phyloP scores from a whole-genome alignment of 2,888 invertebrate species.

The Melipona beecheii region DNA sequence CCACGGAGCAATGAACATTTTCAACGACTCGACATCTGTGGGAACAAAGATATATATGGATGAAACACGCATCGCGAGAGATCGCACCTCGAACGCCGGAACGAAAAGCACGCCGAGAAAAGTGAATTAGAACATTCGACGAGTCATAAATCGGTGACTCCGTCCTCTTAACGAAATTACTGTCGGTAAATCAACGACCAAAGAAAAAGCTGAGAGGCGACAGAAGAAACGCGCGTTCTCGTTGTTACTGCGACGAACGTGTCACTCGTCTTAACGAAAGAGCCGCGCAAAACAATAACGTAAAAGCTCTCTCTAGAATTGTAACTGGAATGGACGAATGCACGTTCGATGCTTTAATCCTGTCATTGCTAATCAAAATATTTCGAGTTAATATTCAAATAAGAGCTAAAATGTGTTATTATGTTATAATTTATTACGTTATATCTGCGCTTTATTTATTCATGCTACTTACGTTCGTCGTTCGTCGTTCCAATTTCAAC shows the following conservation, averaged over 20 bases:
- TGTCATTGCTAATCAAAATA: slow-evolving; percentile 17
- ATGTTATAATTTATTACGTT: background rate
- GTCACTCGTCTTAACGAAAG: slow-evolving; percentile 46
- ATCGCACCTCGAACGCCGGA: slow-evolving; percentile 35
- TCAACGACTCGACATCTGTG: slow-evolving; percentile 31
- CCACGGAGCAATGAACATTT: slow-evolving; percentile 60
- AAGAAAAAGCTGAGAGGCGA: slow-evolving; percentile 57
- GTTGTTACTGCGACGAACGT: slow-evolving; percentile 26
- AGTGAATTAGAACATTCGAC: slow-evolving; percentile 73
- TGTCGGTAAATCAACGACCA: slow-evolving; percentile 72
- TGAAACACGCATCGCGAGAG: slow-evolving; percentile 59
- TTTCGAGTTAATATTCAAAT: background rate
- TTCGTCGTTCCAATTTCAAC: background rate
- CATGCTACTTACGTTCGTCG: background rate
- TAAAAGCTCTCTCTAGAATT: slow-evolving; percentile 42
- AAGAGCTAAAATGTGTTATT: background rate
- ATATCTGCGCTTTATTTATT: background rate
- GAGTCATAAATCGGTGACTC: slow-evolving; percentile 70
- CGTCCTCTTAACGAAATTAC: slow-evolving; percentile 75
- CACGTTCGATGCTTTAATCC: slow-evolving; percentile 31
- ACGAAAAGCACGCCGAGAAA: slow-evolving; percentile 53
- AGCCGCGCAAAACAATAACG: slow-evolving; percentile 46
- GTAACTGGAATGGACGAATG: slow-evolving; percentile 35
- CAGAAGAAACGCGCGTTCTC: slow-evolving; percentile 48
- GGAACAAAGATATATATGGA: slow-evolving; percentile 56